A percentile compares a stretch with the other conserved stretches of the same genome.
Evolutionary conservation across 23 tunicate species (phyloP).

Genomic region (Corella eumyota): DNA sequence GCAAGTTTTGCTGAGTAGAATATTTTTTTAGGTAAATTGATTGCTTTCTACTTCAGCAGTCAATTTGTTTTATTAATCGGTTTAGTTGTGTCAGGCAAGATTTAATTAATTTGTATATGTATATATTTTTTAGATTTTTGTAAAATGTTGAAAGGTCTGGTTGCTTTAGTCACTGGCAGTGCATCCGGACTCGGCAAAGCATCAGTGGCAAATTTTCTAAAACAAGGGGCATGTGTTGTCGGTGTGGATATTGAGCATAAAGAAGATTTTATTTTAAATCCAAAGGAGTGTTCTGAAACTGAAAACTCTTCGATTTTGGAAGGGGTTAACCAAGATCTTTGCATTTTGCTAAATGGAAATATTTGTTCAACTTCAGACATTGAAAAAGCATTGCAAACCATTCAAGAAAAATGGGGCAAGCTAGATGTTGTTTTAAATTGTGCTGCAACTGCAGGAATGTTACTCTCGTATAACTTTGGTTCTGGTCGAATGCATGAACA

Average conservation of each 20-base stretch:
- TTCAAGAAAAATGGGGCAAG: conserved; percentile 34
- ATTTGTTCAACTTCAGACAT: conserved; percentile 57
- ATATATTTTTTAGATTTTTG: no score
- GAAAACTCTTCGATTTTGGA: conserved; percentile 7
- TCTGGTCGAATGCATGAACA: conserved; percentile 10
- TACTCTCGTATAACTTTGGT: conserved; percentile 19
- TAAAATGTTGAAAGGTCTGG: conserved; percentile 28
- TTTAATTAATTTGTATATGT: no score
- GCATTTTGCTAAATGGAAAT: conserved; percentile 75
- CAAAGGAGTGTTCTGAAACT: not conserved
- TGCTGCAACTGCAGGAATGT: conserved; percentile 61
- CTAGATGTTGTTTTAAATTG: conserved; percentile 75
- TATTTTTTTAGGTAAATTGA: no score
- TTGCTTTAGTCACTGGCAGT: conserved; percentile 81
- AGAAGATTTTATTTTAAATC: conserved; percentile 9
- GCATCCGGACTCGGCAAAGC: conserved; percentile 94
- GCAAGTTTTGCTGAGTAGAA: no score
- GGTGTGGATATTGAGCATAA: conserved; percentile 47
- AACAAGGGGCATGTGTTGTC: conserved; percentile 59
- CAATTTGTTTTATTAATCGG: no score
- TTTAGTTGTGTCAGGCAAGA: no score
- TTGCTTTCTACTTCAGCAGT: no score
- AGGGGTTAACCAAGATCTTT: conserved; percentile 24
- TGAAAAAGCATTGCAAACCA: conserved; percentile 28
- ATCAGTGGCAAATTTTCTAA: conserved; percentile 29